Base-by-base conservation (phyloP, 2,888 invertebrate genomes). In the Uropetala carovei region DNA sequence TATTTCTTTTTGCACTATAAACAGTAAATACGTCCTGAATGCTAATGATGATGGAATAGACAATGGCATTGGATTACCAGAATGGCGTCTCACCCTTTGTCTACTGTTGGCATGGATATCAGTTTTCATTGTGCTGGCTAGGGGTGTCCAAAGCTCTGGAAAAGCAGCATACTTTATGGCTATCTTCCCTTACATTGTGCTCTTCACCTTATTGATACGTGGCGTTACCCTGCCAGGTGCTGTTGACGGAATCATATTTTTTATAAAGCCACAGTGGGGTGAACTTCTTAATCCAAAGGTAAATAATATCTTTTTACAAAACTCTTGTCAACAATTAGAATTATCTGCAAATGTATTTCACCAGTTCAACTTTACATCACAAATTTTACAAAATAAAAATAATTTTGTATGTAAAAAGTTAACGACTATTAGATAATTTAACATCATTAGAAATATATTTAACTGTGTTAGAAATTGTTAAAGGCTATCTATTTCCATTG, bases 131-230 rank as follows among this genome's bases (percentile, higher is more conserved):
- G 97, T 97, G 92, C 96, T 97, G 85, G 96, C 97, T n/a, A 96
- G 96, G 93, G 98, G 98, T 14, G 97, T 98, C 0, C 97, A 97
- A 94, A 97, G 97, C 94, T 97, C 97, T 0, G 98, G 98, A 86
- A 98, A 98, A 95, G 97, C 97, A 0, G 97, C 98, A 0, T 99
- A 98, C 95, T 98, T 99, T 95, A 97, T 98, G 22, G 98, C 98
- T 0, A 95, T 98, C 5, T 98, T 98, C 94, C 98, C 98, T 0
- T 98, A 98, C 94, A 96, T 97, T 8, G 97, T 98, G 92, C 96
- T 98, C 95, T 95, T 98, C 92, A 96, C 97, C 60, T 95, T 98
- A 85, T 96, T 98, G 18, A 96, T 98, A 94, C 95, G 96, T 92
- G 96, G 97, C 0, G 95, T 96, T 0, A 96, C 96, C 0, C 94